Evolutionary conservation across 2,888 invertebrate species (phyloP).

Genomic region (Calameuta filiformis): DNA sequence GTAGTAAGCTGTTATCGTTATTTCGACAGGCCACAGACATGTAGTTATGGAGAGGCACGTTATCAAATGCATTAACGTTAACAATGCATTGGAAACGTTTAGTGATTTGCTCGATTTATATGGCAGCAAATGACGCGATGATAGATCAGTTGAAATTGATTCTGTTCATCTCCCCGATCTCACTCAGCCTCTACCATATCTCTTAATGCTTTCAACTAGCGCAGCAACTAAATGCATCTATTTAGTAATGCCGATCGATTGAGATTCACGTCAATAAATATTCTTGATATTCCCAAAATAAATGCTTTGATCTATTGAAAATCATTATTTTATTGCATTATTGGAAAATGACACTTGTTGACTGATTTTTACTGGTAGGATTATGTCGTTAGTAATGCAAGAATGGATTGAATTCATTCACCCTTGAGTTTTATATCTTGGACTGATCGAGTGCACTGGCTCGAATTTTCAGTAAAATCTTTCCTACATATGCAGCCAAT

Average conservation of each 20-base stretch:
- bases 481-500: neutral
- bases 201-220: neutral
- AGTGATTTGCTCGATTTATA: conserved; percentile 41
- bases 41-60: neutral
- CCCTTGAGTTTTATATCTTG: neutral
- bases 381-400: conserved; percentile 7
- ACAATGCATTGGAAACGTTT: conserved; percentile 22
- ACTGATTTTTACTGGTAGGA: neutral
- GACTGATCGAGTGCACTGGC: neutral
- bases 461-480: neutral
- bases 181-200: neutral
- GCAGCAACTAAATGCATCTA: neutral
- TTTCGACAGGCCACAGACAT: neutral
- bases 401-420: neutral
- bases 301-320: neutral
- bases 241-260: neutral
- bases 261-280: neutral
- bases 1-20: neutral
- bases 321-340: neutral
- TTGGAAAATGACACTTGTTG: neutral
- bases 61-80: conserved; percentile 27
- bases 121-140: conserved; percentile 43
- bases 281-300: no score
- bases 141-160: conserved; percentile 48
- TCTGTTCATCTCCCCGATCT: conserved; percentile 4